Evolutionary conservation across 2,797 vertebrate species (phyloP), one percentile per base, ranked within the genome.

Genomic region (Jordanella pulchra): DNA sequence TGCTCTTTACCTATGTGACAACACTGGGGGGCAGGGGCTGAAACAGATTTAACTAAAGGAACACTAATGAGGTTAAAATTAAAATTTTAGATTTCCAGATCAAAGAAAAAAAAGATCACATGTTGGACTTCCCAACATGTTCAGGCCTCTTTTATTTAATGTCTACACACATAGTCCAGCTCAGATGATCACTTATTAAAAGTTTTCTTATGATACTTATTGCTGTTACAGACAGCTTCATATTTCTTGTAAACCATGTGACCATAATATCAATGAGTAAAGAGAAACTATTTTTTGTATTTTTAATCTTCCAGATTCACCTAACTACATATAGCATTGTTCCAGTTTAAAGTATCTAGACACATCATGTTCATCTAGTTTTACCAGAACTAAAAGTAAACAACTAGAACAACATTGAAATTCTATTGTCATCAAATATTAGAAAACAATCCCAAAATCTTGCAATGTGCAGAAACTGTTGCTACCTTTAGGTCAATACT

Each of bases 21-120:
- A 86, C 70, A 66, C 58, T 86, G 77, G 79, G 60, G 74, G 66
- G n/a, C 4, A 30, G 39, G 71, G 78, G 77, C 71, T 80, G 71
- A 73, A 50, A 58, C 47, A 42, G 78, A 71, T 65, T 78, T 79
- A 44, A 28, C 78, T 69, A 44, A 0, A 63, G 71, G 79, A 50
- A 32, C 17, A 1, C 7, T 18, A 4, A 30, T 17, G 18, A 21
- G 3, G 56, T 60, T 35, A 17, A 32, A 58, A 23, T 58, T 1
- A 58, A 1, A 18, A 18, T 58, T 32, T 32, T 58, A 32, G 14
- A 45, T 32, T 58, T 58, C 17, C 28, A 21, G 18, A 32, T 32
- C 0, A 21, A 21, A 21, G 14, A 28, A 35, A 35, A 48, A 21
- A 5, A 4, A 9, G 10, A 23, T 60, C 21, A 60, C 56, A 32